A percentile compares a stretch with the other conserved stretches of the same genome.
phyloP scores from a whole-genome alignment of 2,888 invertebrate species.

The Napeogenes sylphis region DNA sequence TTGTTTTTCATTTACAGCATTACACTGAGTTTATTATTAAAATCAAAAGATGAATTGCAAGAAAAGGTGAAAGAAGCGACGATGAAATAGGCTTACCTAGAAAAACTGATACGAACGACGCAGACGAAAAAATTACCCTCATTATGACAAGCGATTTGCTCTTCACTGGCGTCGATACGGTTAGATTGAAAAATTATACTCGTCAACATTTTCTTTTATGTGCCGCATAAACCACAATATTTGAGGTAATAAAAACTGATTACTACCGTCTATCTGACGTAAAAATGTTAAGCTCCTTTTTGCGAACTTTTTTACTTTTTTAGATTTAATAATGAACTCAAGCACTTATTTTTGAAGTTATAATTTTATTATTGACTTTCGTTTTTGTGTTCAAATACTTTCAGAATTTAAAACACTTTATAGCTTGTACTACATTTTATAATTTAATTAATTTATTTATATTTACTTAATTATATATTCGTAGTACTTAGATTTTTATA shows the following conservation, averaged over 20 bases:
- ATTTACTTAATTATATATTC: too few species aligned
- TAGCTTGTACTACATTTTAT: too few species aligned
- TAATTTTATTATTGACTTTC: too few species aligned
- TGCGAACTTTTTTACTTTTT: too few species aligned
- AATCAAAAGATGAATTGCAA: not conserved
- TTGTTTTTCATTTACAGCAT: not conserved
- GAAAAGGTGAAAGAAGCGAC: constrained; percentile 10
- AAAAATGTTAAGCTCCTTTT: too few species aligned
- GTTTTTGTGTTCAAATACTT: too few species aligned
- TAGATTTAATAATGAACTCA: too few species aligned
- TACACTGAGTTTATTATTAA: not conserved
- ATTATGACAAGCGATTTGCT: constrained; percentile 83
- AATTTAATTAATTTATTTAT: too few species aligned
- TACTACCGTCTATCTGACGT: too few species aligned
- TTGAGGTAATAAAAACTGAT: not conserved
- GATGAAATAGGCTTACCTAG: constrained; percentile 75
- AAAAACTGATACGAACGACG: constrained; percentile 72
- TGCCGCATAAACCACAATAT: constrained; percentile 6
- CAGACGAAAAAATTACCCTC: constrained; percentile 77
- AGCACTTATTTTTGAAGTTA: too few species aligned
- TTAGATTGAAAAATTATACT: constrained; percentile 44
- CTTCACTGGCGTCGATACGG: constrained; percentile 82
- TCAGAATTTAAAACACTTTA: too few species aligned
- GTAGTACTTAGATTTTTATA: too few species aligned
- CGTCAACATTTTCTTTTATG: constrained; percentile 3